Evolutionary conservation across 2,888 invertebrate species (phyloP).

Genomic region (Diploptera punctata): DNA sequence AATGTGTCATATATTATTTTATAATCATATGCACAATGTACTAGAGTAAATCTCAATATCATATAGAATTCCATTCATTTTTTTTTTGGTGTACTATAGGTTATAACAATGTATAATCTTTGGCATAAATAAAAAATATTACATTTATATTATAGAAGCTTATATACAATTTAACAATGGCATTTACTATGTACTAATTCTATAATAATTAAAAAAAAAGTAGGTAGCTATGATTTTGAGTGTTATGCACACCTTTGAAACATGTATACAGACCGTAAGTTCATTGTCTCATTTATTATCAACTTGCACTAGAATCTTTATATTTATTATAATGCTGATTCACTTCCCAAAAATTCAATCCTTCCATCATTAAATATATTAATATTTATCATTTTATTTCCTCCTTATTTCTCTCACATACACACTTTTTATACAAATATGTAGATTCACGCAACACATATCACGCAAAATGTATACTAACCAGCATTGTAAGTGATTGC

Average conservation of each 20-base stretch:
- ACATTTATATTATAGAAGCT: slow-evolving; percentile 9
- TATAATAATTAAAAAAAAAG: neutral
- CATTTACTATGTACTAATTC: neutral
- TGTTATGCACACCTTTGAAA: slow-evolving; percentile 4
- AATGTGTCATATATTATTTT: neutral
- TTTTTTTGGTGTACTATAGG: neutral
- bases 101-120: slow-evolving; percentile 24
- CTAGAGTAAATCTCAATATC: neutral
- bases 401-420: neutral
- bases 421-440: neutral
- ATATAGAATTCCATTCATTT: neutral
- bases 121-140: slow-evolving; percentile 27
- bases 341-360: too few relatives aligned
- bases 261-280: slow-evolving; percentile 1
- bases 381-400: too few relatives aligned
- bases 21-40: neutral
- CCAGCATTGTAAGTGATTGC: slow-evolving; percentile 6
- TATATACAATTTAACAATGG: slow-evolving; percentile 24
- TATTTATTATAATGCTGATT: slow-evolving; percentile 5
- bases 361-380: neutral
- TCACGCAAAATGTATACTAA: neutral
- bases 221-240: neutral
- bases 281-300: neutral
- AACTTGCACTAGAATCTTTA: neutral
- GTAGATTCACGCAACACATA: neutral